Base-by-base conservation (phyloP, 2,888 invertebrate genomes). In the Diaperis boleti region DNA sequence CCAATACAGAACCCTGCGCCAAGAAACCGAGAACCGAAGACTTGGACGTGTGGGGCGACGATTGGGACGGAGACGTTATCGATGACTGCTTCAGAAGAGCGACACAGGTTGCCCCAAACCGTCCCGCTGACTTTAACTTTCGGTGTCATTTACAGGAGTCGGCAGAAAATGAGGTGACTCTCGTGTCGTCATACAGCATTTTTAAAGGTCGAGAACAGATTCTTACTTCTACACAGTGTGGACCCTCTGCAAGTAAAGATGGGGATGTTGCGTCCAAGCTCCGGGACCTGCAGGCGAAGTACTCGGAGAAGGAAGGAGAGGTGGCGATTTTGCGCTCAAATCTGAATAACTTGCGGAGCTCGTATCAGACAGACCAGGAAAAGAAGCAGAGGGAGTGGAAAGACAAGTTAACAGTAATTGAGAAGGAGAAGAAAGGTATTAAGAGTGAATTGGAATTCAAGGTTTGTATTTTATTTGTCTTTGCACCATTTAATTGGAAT, bases 391-490 rank as follows among this genome's bases (percentile, higher is more conserved):
- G 81, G 68, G 85, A 86, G 66, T 86, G 83, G 83, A 82, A 79
- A 0, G 83, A 84, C 3, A 86, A 86, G 71, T 69, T 85, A 7
- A 69, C 74, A 8, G 67, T 70, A 1, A 80, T 78, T 13, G 83
- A 81, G 18, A 83, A 76, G 50, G 83, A 86, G 69, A 73, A 84
- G 68, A 78, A 80, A 56, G 81, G 83, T 66, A 76, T 85, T 45
- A 82, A 81, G 68, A 85, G 83, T 52, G 83, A 86, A 72, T 75
- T 87, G 39, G 86, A 87, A 71, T 86, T 86, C 74, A 87, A 87
- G 82, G 86, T 85, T 69, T 62, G 61, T 61, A 52, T 35, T 5
- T 11, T 17, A n/a, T n/a, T 26, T 26, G 1, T 3, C n/a, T 26
- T 26, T 26, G n/a, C 8, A 26, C 6, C 26, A 33, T n/a, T 39